Evolutionary conservation across 2,888 invertebrate species (phyloP).

Genomic region (Platycheirus rosarum): DNA sequence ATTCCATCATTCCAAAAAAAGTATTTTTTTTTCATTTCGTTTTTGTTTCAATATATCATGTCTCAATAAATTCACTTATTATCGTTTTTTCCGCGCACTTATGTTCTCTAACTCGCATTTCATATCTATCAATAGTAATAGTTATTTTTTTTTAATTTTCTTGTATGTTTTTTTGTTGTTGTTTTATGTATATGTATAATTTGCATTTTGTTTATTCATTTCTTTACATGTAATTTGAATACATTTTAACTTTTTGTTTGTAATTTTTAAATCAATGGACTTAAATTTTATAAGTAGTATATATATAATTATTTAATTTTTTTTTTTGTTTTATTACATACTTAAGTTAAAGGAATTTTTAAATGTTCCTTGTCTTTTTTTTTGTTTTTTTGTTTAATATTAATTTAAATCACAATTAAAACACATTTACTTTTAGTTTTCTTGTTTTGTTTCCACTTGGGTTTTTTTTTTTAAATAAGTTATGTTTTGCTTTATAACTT

Average conservation of each 20-base stretch:
- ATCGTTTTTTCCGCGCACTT: conserved; percentile 58
- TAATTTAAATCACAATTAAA: conserved; percentile 74
- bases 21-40: conserved; percentile 45
- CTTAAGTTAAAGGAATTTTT: conserved; percentile 59
- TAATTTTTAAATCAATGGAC: conserved; percentile 70
- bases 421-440: conserved; percentile 74
- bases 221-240: conserved; percentile 71
- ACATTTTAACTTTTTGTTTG: conserved; percentile 56
- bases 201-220: conserved; percentile 43
- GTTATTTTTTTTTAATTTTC: conserved; percentile 31
- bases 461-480: conserved; percentile 57
- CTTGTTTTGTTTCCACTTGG: conserved; percentile 63
- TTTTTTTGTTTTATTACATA: conserved; percentile 48
- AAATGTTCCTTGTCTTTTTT: conserved; percentile 54
- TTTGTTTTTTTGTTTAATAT: conserved; percentile 52
- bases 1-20: conserved; percentile 71
- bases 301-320: conserved; percentile 70
- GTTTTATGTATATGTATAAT: conserved; percentile 70
- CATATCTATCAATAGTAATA: conserved; percentile 60
- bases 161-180: conserved; percentile 48
- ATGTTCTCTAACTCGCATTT: conserved; percentile 45
- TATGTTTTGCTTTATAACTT: conserved; percentile 48
- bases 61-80: conserved; percentile 73
- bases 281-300: conserved; percentile 70
- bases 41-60: conserved; percentile 65